Evolutionary conservation across 2,113 vertebrate species (phyloP), one percentile per base, ranked within the genome.

Genomic region (Mola mola): DNA sequence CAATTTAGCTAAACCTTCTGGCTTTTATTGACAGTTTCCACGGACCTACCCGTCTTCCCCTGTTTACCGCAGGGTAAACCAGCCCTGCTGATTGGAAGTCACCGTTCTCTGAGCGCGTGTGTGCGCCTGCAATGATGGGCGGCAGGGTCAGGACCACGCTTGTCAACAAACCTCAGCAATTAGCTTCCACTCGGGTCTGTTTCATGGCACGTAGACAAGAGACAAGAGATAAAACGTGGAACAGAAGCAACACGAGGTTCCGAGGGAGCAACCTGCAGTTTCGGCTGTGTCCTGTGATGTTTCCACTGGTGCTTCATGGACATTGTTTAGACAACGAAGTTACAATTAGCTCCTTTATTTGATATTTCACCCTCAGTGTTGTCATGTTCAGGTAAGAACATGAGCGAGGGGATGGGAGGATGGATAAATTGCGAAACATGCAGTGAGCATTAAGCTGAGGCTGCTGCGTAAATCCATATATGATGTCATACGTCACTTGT

Each of bases 91-190:
- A 75, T 72, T 61, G 47, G 59, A 41, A 59, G 63, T 52, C 61
- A 57, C 42, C 29, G 34, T 48, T n/a, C 13, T 7, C 6, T 41
- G 7, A 19, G 31, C 17, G 19, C 34, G 21, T 31, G 36, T 19
- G 38, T 51, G 63, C 49, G 49, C 26, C 41, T 4, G 26, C 7
- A 5, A 5, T 29, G 34, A 38, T 20, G 12, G 15, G 43, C 58
- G 59, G 25, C 31, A 6, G 66, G 68, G 63, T 79, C 59, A 57
- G 19, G 61, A 7, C 41, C 2, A 22, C 22, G 57, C 81, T 79
- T 77, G 84, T 81, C 78, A 77, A 72, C 81, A 74, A 63, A 72
- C 46, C 46, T 57, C 31, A 59, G 57, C 65, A 75, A 73, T 81
- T 74, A 86, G 58, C 53, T 75, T 33, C 20, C 66, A 70, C 53